Evolutionary conservation across 1,140 invertebrate species (phyloP).

Genomic region (Lucilia cuprina): DNA sequence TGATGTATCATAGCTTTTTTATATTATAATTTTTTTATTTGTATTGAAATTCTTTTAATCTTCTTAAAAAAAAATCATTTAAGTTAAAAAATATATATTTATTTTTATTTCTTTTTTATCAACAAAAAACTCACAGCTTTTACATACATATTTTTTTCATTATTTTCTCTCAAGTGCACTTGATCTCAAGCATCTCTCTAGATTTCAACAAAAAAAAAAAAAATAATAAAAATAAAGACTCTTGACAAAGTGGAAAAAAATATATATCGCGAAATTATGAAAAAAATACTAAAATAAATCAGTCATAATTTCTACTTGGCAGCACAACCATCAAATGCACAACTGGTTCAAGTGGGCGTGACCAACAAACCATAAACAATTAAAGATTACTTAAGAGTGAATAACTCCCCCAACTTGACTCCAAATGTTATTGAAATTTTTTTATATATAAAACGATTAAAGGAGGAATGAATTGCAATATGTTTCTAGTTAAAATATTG

Average conservation of each 20-base stretch:
- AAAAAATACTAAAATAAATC: neutral
- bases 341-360: slow-evolving; percentile 25
- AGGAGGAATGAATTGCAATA: neutral
- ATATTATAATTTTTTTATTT: no score
- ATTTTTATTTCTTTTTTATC: neutral
- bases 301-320: slow-evolving; percentile 25
- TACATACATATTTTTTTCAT: neutral
- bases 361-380: slow-evolving; percentile 33
- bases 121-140: neutral
- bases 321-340: slow-evolving; percentile 20
- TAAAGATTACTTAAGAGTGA: neutral
- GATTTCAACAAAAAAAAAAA: neutral
- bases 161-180: slow-evolving; percentile 17
- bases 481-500: neutral
- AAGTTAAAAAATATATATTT: no score
- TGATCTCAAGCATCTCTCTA: neutral
- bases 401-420: no score
- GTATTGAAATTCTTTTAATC: no score
- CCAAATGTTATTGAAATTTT: neutral
- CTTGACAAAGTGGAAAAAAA: slow-evolving; percentile 20
- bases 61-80: no score
- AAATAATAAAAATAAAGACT: slow-evolving; percentile 5
- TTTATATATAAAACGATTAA: neutral
- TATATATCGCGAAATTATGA: neutral
- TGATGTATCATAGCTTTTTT: no score